phyloP scores from a whole-genome alignment of 2,797 vertebrate species.

The Chlorospingus flavigularis region DNA sequence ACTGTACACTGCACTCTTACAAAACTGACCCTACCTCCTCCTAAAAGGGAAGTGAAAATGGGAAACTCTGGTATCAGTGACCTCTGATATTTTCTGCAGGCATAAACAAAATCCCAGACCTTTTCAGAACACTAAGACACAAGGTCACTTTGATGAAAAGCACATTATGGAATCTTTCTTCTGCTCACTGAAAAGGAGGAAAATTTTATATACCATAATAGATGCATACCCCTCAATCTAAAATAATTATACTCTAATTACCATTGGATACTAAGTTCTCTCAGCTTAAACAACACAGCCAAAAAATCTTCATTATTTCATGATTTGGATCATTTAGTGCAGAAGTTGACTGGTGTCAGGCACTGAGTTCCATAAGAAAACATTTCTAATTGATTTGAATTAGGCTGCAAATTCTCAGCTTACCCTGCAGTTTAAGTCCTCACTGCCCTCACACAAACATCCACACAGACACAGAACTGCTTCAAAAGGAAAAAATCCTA shows the following conservation, averaged over 20 bases:
- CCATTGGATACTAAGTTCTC: not conserved
- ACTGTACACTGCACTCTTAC: fast-evolving
- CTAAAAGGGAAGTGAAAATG: not conserved
- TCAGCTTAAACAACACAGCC: not conserved
- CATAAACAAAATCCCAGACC: not conserved
- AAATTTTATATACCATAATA: not conserved
- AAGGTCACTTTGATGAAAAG: not conserved
- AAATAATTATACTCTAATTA: not conserved
- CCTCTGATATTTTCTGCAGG: not conserved
- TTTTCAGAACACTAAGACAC: not conserved
- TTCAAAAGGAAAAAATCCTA: not conserved
- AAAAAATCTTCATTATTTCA: not conserved
- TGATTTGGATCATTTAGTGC: not conserved
- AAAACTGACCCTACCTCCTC: not conserved
- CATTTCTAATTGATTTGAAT: not conserved
- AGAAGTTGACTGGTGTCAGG: not conserved
- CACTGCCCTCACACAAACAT: not conserved
- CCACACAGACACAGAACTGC: not conserved
- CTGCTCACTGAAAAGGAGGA: not conserved
- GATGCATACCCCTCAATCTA: not conserved
- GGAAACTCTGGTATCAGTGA: not conserved
- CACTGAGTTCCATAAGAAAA: not conserved
- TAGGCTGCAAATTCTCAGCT: not conserved
- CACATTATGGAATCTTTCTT: not conserved
- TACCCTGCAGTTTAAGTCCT: not conserved